Conservation (phyloP, 2,797 vertebrate genomes). For the Eptatretus atami region DNA sequence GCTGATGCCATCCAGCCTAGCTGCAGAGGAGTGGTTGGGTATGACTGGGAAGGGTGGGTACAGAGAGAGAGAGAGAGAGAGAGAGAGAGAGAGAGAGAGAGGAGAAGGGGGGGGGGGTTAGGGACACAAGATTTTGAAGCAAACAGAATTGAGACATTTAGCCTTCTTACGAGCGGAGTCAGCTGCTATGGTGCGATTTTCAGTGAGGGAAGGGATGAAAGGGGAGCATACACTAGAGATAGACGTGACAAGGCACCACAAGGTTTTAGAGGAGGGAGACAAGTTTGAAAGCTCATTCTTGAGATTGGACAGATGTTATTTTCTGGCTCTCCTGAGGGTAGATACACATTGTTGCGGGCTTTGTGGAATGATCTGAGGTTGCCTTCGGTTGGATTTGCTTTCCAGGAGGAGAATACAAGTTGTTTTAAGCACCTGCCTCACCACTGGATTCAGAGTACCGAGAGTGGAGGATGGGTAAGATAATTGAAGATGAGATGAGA, state of each 20-base stretch:
- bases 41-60: neutral
- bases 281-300: no score
- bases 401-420: neutral
- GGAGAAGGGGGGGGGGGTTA: neutral
- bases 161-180: neutral
- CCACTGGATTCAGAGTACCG: neutral
- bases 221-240: neutral
- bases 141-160: neutral
- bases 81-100: neutral
- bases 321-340: no score
- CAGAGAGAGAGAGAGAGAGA: neutral
- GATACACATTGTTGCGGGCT: no score
- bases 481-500: no score
- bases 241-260: no score
- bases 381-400: no score
- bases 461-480: neutral
- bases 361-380: no score
- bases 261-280: no score
- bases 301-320: no score
- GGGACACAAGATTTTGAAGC: neutral
- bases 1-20: no score
- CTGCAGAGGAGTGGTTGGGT: neutral
- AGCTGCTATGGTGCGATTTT: neutral
- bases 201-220: neutral
- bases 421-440: neutral